These are phyloP conservation scores for Tetheella fluctuosa DNA, from an alignment of 2,888 invertebrate genomes.

Conservation along the genomic window DNA sequence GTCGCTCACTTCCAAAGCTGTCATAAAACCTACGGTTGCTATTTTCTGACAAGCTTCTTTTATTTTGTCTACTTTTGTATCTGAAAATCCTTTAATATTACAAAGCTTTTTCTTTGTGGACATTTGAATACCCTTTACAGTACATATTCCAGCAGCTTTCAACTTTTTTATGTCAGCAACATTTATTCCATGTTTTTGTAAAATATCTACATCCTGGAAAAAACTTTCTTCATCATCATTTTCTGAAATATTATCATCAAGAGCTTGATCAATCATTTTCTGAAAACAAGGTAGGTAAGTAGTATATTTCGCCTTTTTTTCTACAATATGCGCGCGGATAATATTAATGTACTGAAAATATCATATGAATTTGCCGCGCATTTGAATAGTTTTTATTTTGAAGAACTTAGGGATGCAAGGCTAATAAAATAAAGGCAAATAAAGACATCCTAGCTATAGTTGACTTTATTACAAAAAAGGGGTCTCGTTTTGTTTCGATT, in stretches of 20 bases:
- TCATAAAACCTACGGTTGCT: conserved; percentile 86
- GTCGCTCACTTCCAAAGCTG: conserved; percentile 89
- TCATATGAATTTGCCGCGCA: conserved; percentile 34
- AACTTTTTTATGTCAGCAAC: conserved; percentile 91
- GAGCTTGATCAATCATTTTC: conserved; percentile 68
- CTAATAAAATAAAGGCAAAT: no score
- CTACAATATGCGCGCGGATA: background rate
- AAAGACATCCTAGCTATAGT: no score
- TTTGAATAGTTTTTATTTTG: background rate
- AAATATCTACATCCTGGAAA: conserved; percentile 90
- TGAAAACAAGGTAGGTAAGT: conserved; percentile 7
- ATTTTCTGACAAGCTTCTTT: conserved; percentile 90
- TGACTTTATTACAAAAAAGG: no score
- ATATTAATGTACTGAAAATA: conserved; percentile 12
- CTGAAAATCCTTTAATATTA: conserved; percentile 90
- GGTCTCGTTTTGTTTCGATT: no score
- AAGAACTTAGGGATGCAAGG: no score
- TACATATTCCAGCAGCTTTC: conserved; percentile 90
- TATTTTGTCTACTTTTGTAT: conserved; percentile 91
- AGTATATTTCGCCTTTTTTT: background rate
- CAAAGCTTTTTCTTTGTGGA: conserved; percentile 88
- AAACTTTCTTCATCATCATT: conserved; percentile 87
- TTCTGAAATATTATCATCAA: conserved; percentile 75
- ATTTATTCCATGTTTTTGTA: conserved; percentile 86
- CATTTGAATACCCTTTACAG: conserved; percentile 92